These are phyloP conservation scores for Cremastobaeus sp. DNA, from an alignment of 2,888 invertebrate species.

Conservation along the genomic window DNA sequence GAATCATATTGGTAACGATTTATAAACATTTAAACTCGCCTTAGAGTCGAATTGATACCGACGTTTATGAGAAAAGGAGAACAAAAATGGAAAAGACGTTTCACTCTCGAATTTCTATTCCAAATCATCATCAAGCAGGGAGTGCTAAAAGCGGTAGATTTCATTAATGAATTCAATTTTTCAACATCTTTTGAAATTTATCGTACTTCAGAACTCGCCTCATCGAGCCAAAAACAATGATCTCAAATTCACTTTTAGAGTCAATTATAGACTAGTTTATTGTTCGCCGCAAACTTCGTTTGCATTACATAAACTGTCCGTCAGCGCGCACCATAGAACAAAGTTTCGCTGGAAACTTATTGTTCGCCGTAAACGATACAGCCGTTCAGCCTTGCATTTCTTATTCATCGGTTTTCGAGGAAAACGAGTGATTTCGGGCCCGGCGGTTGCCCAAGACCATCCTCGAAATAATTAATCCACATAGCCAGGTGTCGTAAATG, in stretches of 20 bases:
- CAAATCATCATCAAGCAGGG: too few relatives aligned
- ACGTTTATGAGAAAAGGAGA: too few relatives aligned
- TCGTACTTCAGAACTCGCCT: constrained; percentile 13
- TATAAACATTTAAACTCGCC: too few relatives aligned
- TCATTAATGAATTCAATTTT: not conserved
- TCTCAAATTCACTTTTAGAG: constrained; percentile 52
- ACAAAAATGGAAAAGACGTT: too few relatives aligned
- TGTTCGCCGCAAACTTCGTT: constrained; percentile 45
- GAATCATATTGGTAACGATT: too few relatives aligned
- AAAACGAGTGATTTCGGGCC: constrained; percentile 4
- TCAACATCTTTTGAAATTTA: constrained; percentile 14
- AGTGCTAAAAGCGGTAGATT: too few relatives aligned
- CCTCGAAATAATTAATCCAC: constrained; percentile 15
- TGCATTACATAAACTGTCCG: constrained; percentile 49
- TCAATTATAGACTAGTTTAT: constrained; percentile 45
- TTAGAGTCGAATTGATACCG: too few relatives aligned
- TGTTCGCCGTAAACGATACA: constrained; percentile 31
- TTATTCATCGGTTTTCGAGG: constrained; percentile 29
- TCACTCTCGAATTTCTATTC: too few relatives aligned
- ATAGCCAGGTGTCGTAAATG: not conserved
- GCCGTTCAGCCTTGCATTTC: not conserved
- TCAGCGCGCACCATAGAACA: constrained; percentile 18
- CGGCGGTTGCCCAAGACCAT: not conserved
- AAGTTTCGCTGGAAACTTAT: constrained; percentile 39
- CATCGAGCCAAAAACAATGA: constrained; percentile 44